Evolutionary conservation across 2,888 invertebrate genomes (phyloP), one percentile per base, ranked within the genome.

Genomic region (Ectemnius lituratus): DNA sequence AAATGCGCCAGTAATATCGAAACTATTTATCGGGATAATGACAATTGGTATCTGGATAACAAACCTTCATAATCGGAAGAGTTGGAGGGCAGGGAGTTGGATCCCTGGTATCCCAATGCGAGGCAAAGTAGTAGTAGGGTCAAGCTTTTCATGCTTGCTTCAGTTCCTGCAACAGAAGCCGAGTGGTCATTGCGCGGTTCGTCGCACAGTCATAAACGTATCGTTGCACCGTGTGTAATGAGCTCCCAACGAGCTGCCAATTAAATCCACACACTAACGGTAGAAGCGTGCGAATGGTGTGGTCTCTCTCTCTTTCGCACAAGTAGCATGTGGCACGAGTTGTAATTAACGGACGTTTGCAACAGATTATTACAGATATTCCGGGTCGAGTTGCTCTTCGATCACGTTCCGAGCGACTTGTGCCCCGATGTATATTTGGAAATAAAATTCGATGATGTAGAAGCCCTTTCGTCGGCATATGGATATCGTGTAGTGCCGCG

Each of bases 41-140:
- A 4, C 20, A 4, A n/a, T 45, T 8, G 16, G 16, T 6, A 5
- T 4, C 27, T 28, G 11, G 23, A 13, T 20, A 63, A 63, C 77
- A 56, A 56, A 88, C 88, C 88, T 85, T 88, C 88, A 71, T 86
- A 87, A 28, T 79, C 64, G n/a, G 75, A 76, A 16, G 88, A 80
- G 47, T 81, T 83, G 63, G 74, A 80, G 11, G 58, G 73, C 4
- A 87, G 72, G 5, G 81, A 73, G 18, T 60, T 66, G 28, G 78
- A 76, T 23, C 69, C 63, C 18, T 62, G 67, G 14, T 83, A n/a
- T 66, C 65, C 60, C n/a, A 71, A 59, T 1, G 75, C 27, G 18
- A 79, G 28, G 62, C 67, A 85, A 18, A 78, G 14, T 14, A 78
- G 13, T 14, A 82, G 52, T 13, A 79, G 16, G 49, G 76, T 27